Evolutionary conservation across 2,888 invertebrate genomes (phyloP).

Genomic region (Halictus ligatus): DNA sequence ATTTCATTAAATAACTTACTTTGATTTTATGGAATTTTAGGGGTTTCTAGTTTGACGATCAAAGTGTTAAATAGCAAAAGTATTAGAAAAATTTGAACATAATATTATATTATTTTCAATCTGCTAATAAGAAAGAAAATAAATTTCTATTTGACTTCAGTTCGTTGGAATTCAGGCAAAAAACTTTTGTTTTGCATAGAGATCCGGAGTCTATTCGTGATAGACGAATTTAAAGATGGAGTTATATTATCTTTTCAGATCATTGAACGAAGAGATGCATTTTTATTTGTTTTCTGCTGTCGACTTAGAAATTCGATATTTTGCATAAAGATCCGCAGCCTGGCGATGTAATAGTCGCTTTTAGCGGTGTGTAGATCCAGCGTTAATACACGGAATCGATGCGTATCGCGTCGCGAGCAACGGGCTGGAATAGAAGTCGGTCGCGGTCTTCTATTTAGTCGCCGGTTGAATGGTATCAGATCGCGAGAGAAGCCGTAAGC

Average conservation of each 20-base stretch:
- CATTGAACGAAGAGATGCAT: neutral
- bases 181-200: too few species aligned
- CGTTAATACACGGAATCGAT: conserved; percentile 61
- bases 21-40: too few species aligned
- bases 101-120: too few species aligned
- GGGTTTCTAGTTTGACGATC: too few species aligned
- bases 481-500: conserved; percentile 37
- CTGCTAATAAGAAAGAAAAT: too few species aligned
- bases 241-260: neutral
- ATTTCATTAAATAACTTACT: too few species aligned
- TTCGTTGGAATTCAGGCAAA: too few species aligned
- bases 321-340: neutral
- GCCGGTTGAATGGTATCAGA: conserved; percentile 68
- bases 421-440: conserved; percentile 13
- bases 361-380: neutral
- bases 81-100: too few species aligned
- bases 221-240: neutral
- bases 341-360: neutral
- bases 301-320: neutral
- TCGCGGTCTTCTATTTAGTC: conserved; percentile 49
- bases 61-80: too few species aligned
- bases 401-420: conserved; percentile 52
- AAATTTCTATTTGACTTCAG: too few species aligned
- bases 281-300: neutral
- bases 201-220: too few species aligned